Base-by-base conservation (phyloP, 2,888 invertebrate genomes). In the Antheraea yamamai region DNA sequence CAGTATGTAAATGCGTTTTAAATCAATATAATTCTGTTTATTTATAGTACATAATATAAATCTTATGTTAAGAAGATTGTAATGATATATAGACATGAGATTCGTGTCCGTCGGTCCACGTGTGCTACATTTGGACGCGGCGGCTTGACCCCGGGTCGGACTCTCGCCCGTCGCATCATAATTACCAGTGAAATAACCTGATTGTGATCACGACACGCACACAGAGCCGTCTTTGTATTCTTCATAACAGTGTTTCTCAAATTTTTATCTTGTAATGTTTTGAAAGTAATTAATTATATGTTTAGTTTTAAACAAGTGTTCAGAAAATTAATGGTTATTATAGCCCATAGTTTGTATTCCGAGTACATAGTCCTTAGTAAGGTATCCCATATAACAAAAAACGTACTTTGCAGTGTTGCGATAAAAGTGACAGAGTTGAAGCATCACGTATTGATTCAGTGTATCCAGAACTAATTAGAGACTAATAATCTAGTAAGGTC, bases 141-240 rank as follows among this genome's bases (percentile, higher is more conserved):
- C 82, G 84, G 81, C 82, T 81, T 93, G 94, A 94, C 94, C 93
- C 85, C 82, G 83, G 94, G 94, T 94, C 94, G 89, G 81, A 80
- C 91, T 92, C 92, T 91, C 92, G 89, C 88, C 86, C 86, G 86
- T 85, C 90, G 91, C 89, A 91, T 94, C 94, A 94, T 94, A 94
- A 94, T 94, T 94, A 94, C 93, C 93, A 91, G 91, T 92, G 92
- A 93, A 93, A 94, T 93, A 94, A 93, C 94, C 94, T 93, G 94
- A 94, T 94, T 94, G 94, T 94, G 93, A 94, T 94, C 93, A 93
- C 86, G 83, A 87, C 91, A 92, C 93, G 87, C 93, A 93, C 92
- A 93, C 90, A 90, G 81, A 79, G 82, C 83, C 79, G 85, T 84
- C 83, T 87, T 88, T 88, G 86, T 90, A 83, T 88, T 89, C 87